Evolutionary conservation across 2,888 invertebrate genomes (phyloP), one percentile per base, ranked within the genome.

Genomic region (Ectemnius cavifrons): DNA sequence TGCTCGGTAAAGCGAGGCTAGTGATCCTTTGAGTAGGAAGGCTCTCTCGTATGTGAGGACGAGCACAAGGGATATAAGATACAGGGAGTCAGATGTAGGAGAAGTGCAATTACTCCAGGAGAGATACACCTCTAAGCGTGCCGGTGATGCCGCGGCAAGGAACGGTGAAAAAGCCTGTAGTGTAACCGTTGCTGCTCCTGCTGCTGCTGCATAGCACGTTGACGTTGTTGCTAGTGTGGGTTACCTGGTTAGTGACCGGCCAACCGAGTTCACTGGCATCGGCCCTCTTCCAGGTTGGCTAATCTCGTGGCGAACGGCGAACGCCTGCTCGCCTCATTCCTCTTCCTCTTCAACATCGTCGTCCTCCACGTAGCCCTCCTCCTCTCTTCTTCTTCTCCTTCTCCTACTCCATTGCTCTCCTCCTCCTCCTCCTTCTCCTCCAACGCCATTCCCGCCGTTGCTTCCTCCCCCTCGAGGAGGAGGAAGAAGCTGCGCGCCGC

Each of bases 221-320:
- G 80, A 85, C 84, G 85, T 83, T 80, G 86, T 81, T 84, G 87
- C 87, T 90, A 90, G 91, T 91, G 90, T 91, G 91, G 91, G 91
- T 91, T 91, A 91, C 91, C 91, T 91, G 91, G 91, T 91, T 91
- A 91, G 90, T 91, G 91, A 91, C 91, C 91, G 91, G 91, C 90
- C 91, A 91, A 90, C 90, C 89, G 91, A 91, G 91, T 91, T 91
- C 91, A 91, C 91, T 91, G 91, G 89, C 91, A 89, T 90, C 90
- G 84, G 84, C 86, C 87, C 87, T 88, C 88, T 88, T 87, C 88
- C 87, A 88, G 88, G 86, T 88, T 89, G 86, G 90, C 89, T 90
- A 90, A 90, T 89, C 90, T 89, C 84, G 84, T 85, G 81, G 84
- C 87, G 78, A 83, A 84, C 84, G 84, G 83, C 82, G 83, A 81